Percentiles rank a stretch among this genome's conserved stretches.
Conservation (phyloP, 1,140 invertebrate species). For the Ceratosolen fusciceps region DNA sequence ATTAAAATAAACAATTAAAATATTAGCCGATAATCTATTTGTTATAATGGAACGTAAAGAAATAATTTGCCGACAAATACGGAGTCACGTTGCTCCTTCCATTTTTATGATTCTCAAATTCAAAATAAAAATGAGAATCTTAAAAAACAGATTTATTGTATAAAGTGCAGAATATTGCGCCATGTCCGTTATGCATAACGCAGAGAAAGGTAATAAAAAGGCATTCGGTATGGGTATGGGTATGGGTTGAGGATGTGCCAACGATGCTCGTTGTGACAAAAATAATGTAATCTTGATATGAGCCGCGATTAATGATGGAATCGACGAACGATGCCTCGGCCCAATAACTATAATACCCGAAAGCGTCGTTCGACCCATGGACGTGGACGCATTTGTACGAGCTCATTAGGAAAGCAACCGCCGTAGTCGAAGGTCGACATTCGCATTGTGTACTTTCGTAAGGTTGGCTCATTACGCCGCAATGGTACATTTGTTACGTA, state of each 20-base stretch:
- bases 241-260: no score
- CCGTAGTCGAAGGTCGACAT: constrained; percentile 43
- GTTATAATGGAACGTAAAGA: no score
- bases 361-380: background rate
- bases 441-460: constrained; percentile 38
- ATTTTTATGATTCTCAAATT: no score
- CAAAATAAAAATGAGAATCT: no score
- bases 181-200: background rate
- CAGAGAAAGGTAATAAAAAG: background rate
- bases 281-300: background rate
- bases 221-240: background rate
- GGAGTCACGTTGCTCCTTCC: no score
- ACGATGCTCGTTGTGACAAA: background rate
- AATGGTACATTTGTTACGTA: constrained; percentile 32
- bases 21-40: no score
- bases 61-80: no score
- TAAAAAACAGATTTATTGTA: no score
- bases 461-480: constrained; percentile 9
- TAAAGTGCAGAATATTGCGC: background rate
- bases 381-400: background rate
- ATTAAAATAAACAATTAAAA: no score
- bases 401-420: constrained; percentile 41
- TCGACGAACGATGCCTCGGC: background rate
- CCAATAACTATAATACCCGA: background rate
- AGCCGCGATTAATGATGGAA: background rate